Evolutionary conservation across 1,140 invertebrate genomes (phyloP), one percentile per base, ranked within the genome.

Genomic region (Idris sp.): DNA sequence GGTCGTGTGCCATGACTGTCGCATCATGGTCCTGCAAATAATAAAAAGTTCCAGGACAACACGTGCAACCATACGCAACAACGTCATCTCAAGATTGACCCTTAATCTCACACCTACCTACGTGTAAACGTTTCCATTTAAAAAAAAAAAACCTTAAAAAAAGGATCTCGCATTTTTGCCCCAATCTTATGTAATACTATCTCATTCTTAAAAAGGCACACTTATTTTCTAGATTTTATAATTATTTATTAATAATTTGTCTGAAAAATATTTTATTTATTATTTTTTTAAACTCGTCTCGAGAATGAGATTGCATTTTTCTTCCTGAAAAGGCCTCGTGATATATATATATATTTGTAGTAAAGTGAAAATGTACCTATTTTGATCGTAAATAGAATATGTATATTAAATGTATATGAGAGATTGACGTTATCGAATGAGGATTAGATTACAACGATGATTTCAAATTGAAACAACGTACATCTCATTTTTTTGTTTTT

Each of bases 1-100:
- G 91, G 91, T 93, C 22, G 95, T 98, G 11, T 98, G 96, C 84
- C 92, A 95, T 80, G 96, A 98, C 88, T 98, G 97, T 87, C 96
- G 96, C 82, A 92, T 94, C 5, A 95, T 98, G 93, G 94, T 98
- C 22, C 90, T 96, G 67, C 95, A 97, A 86, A 97, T 97, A 79
- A 97, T 97, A 77, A 94, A 94, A 85, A 94, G 93, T 9, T 94
- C 93, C 5, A 90, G 93, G 78, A 92, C 92, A 28, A 93, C 92
- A 43, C 91, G 94, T 58, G 91, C 93, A 36, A 93, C 92, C 33
- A 93, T 92, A 71, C 89, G 94, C 58, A 93, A 93, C 87, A 92
- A 93, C 81, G 91, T 93, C 59, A 90, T 95, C 64, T 91, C 93
- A 69, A 93, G 92, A 86, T 90, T 95, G 69, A 95, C 93, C 16